A percentile compares a stretch with the other conserved stretches of the same genome.
Evolutionary conservation across 2,797 vertebrate genomes (phyloP).

Genomic region (Muscicapa striata): DNA sequence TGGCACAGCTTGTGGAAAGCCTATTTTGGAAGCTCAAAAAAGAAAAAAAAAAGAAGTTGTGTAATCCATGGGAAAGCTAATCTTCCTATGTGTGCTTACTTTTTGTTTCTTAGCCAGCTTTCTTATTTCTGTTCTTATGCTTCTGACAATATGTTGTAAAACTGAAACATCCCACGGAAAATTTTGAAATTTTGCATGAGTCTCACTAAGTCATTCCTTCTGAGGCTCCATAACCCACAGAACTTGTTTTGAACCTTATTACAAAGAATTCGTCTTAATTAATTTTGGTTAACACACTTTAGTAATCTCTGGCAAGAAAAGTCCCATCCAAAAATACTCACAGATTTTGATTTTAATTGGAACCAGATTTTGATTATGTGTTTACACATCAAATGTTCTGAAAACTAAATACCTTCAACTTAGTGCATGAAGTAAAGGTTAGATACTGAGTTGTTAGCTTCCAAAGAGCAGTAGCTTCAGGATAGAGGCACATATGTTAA

Average conservation of each 20-base stretch:
- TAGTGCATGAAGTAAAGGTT: background rate
- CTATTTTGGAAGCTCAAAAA: background rate
- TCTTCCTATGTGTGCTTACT: background rate
- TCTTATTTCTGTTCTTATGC: slow-evolving; percentile 10
- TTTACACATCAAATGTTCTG: background rate
- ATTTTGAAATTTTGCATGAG: slow-evolving; percentile 23
- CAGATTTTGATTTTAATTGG: background rate
- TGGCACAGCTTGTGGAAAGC: slow-evolving; percentile 35
- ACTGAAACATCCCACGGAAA: background rate
- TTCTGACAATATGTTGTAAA: slow-evolving; percentile 28
- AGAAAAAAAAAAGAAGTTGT: background rate
- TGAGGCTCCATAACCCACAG: background rate
- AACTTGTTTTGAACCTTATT: background rate
- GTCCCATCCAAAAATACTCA: background rate
- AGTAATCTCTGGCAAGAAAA: background rate
- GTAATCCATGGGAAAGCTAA: slow-evolving; percentile 28
- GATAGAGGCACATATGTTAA: background rate
- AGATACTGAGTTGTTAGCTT: background rate
- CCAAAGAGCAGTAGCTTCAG: background rate
- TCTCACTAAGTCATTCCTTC: background rate
- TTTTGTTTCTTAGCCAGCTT: slow-evolving; percentile 38
- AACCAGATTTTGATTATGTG: background rate
- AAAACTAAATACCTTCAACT: background rate
- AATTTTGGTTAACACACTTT: slow-evolving; percentile 1
- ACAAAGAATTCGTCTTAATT: background rate